phyloP scores from a whole-genome alignment of 2,888 invertebrate genomes.

The Carterocephalus palaemon region DNA sequence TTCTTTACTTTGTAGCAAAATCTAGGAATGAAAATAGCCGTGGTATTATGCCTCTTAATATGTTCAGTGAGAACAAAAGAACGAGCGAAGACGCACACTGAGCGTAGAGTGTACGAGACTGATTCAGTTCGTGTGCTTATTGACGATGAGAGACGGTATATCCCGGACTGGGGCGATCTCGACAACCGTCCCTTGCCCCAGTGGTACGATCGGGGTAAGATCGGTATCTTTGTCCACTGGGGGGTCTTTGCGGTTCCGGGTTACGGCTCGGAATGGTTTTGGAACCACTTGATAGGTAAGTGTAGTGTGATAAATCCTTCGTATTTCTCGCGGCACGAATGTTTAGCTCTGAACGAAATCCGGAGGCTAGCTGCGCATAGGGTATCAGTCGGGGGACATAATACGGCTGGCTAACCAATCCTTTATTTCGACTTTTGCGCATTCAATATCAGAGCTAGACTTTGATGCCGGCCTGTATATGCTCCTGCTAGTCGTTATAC shows the following conservation, averaged over 20 bases:
- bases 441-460: no score
- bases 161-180: slow-evolving; percentile 90
- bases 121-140: not conserved
- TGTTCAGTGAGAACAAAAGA: slow-evolving; percentile 10
- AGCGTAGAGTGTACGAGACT: not conserved
- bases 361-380: no score
- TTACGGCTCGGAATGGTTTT: slow-evolving; percentile 94
- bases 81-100: no score
- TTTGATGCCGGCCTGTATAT: no score
- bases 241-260: slow-evolving; percentile 95
- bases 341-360: no score
- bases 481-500: no score
- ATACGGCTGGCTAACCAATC: no score
- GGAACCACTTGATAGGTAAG: slow-evolving; percentile 89
- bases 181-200: slow-evolving; percentile 88
- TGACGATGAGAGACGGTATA: slow-evolving; percentile 52
- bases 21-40: slow-evolving; percentile 17
- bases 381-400: no score
- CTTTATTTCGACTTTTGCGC: no score
- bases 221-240: slow-evolving; percentile 97
- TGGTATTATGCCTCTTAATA: slow-evolving; percentile 10
- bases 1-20: no score
- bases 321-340: no score
- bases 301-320: no score
- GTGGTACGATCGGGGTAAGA: slow-evolving; percentile 95